Evolutionary conservation across 2,797 vertebrate species (phyloP).

Genomic region (Rhinatrema bivittatum): DNA sequence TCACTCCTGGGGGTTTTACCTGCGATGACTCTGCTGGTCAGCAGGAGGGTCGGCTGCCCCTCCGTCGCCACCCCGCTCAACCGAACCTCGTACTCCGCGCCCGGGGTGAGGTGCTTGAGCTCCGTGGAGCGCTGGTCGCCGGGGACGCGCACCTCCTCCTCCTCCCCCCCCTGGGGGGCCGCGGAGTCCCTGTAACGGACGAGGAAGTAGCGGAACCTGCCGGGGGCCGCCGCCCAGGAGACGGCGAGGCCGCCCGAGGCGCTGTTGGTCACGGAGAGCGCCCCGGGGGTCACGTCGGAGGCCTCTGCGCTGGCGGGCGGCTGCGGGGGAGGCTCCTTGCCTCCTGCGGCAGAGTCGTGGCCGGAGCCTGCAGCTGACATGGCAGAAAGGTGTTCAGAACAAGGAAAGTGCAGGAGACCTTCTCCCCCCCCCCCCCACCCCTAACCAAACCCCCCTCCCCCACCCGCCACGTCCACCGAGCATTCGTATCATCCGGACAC

Average conservation of each 20-base stretch:
- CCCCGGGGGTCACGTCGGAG: too few species aligned
- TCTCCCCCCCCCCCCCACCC: too few species aligned
- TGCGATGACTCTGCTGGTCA: constrained; percentile 27
- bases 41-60: constrained; percentile 14
- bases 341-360: too few species aligned
- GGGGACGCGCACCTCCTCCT: constrained; percentile 23
- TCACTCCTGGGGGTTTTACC: constrained; percentile 21
- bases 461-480: too few species aligned
- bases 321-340: constrained; percentile 15
- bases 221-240: constrained; percentile 26
- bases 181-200: constrained; percentile 21
- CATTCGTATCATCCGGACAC: too few species aligned
- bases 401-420: too few species aligned
- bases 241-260: constrained; percentile 19
- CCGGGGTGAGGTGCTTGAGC: constrained; percentile 19
- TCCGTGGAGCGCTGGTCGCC: constrained; percentile 20
- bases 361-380: too few species aligned
- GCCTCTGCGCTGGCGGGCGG: neutral
- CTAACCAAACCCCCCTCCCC: too few species aligned
- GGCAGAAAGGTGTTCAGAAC: too few species aligned
- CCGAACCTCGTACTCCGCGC: constrained; percentile 21
- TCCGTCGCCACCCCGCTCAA: constrained; percentile 19
- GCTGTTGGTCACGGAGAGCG: constrained; percentile 26
- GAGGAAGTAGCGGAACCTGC: constrained; percentile 29
- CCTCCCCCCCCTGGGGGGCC: neutral